These are phyloP conservation scores for Pseudomyrmex pallidus DNA, from an alignment of 1,140 invertebrate genomes.

Conservation along the genomic window DNA sequence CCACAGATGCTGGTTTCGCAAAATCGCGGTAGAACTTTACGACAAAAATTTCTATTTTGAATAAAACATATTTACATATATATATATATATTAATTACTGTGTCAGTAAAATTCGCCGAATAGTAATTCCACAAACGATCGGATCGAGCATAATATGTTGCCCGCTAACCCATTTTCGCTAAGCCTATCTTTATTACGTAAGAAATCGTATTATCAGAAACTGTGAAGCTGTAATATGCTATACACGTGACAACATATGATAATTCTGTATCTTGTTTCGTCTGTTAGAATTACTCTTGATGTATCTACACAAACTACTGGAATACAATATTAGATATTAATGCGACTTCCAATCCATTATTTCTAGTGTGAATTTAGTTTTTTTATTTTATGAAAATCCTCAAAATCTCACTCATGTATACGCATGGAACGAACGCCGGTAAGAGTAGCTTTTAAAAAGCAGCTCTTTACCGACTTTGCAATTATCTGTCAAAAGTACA, in stretches of 20 bases:
- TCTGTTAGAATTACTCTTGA: constrained; percentile 11
- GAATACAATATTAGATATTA: constrained; percentile 20
- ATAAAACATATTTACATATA: constrained; percentile 35
- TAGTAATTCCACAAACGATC: constrained; percentile 26
- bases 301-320: constrained; percentile 14
- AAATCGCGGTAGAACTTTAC: neutral
- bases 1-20: constrained; percentile 1
- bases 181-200: constrained; percentile 37
- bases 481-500: constrained; percentile 13
- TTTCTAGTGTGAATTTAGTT: neutral
- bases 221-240: constrained; percentile 22
- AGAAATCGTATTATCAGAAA: constrained; percentile 37
- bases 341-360: neutral
- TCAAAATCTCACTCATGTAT: neutral
- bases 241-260: neutral
- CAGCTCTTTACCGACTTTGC: constrained; percentile 47
- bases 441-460: constrained; percentile 13
- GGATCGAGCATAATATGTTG: constrained; percentile 6
- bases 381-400: constrained; percentile 1
- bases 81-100: constrained; percentile 42
- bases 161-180: constrained; percentile 35
- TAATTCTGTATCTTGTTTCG: constrained; percentile 14
- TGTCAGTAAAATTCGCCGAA: neutral
- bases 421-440: neutral
- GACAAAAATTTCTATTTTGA: neutral